Base-by-base conservation (phyloP, 1,140 invertebrate species). In the Archegozetes longisetosus region DNA sequence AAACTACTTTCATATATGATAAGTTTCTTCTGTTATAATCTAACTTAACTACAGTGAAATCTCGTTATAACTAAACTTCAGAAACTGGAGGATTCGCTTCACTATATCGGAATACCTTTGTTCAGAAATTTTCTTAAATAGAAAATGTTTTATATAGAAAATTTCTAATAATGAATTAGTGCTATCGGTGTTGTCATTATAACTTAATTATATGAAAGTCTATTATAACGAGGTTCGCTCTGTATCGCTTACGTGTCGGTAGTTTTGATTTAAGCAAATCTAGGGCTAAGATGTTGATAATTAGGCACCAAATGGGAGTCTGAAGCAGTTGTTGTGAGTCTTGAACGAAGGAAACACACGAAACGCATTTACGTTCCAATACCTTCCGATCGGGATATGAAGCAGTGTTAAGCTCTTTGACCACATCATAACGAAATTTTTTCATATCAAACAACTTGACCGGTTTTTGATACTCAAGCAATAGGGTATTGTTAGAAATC, bases 371-470 rank as follows among this genome's bases (percentile, higher is more conserved):
- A 62, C 82, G 85, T 73, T 94, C 87, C 66, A 94, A 74, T 68
- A 86, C 79, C 62, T 82, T 74, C 65, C 88, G 79, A 72, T 94
- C 89, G 4, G 89, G 88, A 74, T 94, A 93, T n/a, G 32, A 40
- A 40, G 87, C n/a, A 27, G 27, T 40, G 3, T 20, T 14, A 14
- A 56, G 17, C 32, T 40, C 32, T 17, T 26, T 73, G 72, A 70
- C 90, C 87, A 53, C 84, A 82, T 74, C 88, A 87, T 55, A 92
- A 88, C 73, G 94, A 49, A 60, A 57, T 73, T 91, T 92, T 74
- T 89, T 90, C 87, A 95, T 93, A 73, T 96, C 91, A 75, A 96
- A 96, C 60, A 94, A 72, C 86, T 92, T 91, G 72, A 89, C 84
- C 68, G 89, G 87, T 76, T 92, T 92, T 68, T 92, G 88, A 66